Conservation (phyloP, 2,888 invertebrate genomes). For the Callyntrura sp. region DNA sequence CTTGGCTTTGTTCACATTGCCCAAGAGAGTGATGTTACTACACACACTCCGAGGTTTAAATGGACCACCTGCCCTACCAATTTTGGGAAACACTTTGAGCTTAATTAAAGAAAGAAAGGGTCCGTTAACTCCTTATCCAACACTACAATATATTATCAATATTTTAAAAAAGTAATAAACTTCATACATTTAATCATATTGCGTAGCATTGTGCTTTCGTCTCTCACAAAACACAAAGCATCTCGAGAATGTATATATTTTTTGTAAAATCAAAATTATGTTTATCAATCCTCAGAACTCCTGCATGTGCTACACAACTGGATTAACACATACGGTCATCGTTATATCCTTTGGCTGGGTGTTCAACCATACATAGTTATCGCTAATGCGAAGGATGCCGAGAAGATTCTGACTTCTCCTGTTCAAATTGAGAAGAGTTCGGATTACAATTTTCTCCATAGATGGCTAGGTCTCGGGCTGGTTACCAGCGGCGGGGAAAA, state of each 20-base stretch:
- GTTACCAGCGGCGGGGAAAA: constrained; percentile 85
- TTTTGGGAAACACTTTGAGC: constrained; percentile 45
- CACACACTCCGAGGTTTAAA: neutral
- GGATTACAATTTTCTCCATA: constrained; percentile 34
- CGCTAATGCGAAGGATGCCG: constrained; percentile 44
- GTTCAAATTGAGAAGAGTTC: constrained; percentile 56
- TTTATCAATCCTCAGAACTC: constrained; percentile 15
- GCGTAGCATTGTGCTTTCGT: too few species aligned
- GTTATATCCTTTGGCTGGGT: constrained; percentile 45
- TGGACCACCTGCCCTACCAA: constrained; percentile 12
- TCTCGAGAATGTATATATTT: too few species aligned
- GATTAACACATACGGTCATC: constrained; percentile 15
- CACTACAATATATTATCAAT: neutral
- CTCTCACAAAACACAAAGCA: too few species aligned
- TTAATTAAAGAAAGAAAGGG: constrained; percentile 2
- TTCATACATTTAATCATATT: neutral
- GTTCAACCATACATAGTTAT: constrained; percentile 37
- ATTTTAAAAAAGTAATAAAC: neutral
- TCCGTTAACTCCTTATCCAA: neutral
- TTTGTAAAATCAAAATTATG: neutral
- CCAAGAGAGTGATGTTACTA: neutral
- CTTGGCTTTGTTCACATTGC: neutral
- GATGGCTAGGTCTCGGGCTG: constrained; percentile 52
- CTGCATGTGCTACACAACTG: neutral
- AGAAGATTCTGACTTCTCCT: constrained; percentile 40